These are phyloP conservation scores for Osmoderma eremita DNA, from an alignment of 2,888 invertebrate genomes.

Conservation along the genomic window DNA sequence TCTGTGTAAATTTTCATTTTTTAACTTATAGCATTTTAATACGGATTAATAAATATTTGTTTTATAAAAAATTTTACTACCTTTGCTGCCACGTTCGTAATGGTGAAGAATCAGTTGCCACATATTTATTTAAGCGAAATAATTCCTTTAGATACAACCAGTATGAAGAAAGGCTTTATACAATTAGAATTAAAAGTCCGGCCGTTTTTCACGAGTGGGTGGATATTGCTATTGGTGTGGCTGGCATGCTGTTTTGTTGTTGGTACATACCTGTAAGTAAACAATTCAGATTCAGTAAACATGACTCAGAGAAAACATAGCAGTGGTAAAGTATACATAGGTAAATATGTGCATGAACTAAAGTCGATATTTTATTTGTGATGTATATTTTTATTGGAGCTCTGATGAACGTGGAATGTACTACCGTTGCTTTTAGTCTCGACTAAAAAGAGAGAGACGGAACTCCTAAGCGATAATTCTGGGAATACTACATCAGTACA, in stretches of 20 bases:
- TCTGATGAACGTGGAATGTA: too few relatives aligned
- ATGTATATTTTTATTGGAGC: constrained; percentile 5
- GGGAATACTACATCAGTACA: too few relatives aligned
- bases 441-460: too few relatives aligned
- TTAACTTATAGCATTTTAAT: too few relatives aligned
- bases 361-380: not conserved
- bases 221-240: constrained; percentile 9
- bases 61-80: too few relatives aligned
- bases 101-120: constrained; percentile 8
- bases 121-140: constrained; percentile 7
- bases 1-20: too few relatives aligned
- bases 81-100: not conserved
- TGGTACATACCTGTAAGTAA: constrained; percentile 34
- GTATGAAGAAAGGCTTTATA: not conserved
- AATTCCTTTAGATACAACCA: constrained; percentile 1
- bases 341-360: not conserved
- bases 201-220: constrained; percentile 17
- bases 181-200: constrained; percentile 10
- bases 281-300: constrained; percentile 31
- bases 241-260: not conserved
- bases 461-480: too few relatives aligned
- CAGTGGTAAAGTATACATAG: not conserved
- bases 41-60: too few relatives aligned
- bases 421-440: too few relatives aligned
- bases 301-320: constrained; percentile 12